Base-by-base conservation (phyloP, 2,888 invertebrate genomes). In the Trichopria drosophilae region DNA sequence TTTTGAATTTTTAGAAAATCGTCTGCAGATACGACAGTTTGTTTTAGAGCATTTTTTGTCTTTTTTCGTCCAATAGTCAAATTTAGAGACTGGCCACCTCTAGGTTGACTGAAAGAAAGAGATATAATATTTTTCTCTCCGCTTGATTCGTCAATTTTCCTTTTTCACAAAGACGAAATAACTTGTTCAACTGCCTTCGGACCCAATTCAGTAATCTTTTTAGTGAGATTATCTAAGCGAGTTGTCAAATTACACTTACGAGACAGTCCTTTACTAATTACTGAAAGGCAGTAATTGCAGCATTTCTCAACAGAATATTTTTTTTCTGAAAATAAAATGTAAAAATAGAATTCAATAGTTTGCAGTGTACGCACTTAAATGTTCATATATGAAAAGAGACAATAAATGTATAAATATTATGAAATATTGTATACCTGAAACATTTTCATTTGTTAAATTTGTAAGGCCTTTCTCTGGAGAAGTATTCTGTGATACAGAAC, bases 241-340 rank as follows among this genome's bases (percentile, higher is more conserved):
- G n/a, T n/a, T n/a, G n/a, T n/a, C n/a, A n/a, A n/a, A n/a, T n/a
- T n/a, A n/a, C n/a, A 16, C 10, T 34, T 34, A 10, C n/a, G n/a
- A n/a, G n/a, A 34, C 16, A 32, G 9, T 32, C 9, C 32, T 18
- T 34, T 34, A 10, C 15, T n/a, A 34, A 34, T 34, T 34, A 34
- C 16, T 34, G 16, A 34, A 5, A 32, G 19, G 15, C 32, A 32
- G 32, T 32, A 32, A 32, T 10, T 32, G 32, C 32, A 32, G 16
- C 32, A 19, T 3, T 32, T 32, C 13, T 32, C 32, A 9, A 15
- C 3, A 32, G 32, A 32, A 32, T 15, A 19, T 34, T 7, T 19
- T 34, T 34, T 34, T 15, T n/a, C 16, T 34, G n/a, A 34, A 34
- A 15, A 34, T 34, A n/a, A n/a, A n/a, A n/a, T n/a, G n/a, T n/a